Evolutionary conservation across 2,888 invertebrate species (phyloP).

Genomic region (Cryptophagus acutangulus): DNA sequence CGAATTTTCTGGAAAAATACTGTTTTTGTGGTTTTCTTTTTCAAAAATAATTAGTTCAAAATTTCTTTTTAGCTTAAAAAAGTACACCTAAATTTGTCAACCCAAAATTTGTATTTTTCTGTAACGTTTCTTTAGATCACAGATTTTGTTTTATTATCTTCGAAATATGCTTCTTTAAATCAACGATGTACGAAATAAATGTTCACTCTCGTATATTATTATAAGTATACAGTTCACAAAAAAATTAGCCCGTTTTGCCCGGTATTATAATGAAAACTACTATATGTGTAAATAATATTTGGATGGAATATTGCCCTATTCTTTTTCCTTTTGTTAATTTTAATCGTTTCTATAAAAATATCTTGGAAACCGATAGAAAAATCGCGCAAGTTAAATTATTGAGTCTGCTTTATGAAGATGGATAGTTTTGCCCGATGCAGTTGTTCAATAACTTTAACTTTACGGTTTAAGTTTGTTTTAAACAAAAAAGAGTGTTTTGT

Average conservation of each 20-base stretch:
- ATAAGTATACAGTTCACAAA: constrained; percentile 24
- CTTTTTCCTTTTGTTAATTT: background rate
- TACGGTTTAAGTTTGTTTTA: constrained; percentile 12
- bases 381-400: constrained; percentile 36
- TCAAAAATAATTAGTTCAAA: constrained; percentile 26
- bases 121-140: constrained; percentile 37
- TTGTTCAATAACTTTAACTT: constrained; percentile 37
- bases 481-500: constrained; percentile 15
- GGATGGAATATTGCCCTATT: constrained; percentile 34
- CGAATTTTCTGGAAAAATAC: constrained; percentile 46
- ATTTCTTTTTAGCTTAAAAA: constrained; percentile 26
- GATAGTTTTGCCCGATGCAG: constrained; percentile 41
- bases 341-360: too few species aligned
- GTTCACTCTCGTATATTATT: constrained; percentile 28
- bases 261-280: constrained; percentile 6
- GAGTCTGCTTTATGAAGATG: constrained; percentile 37
- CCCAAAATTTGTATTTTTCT: constrained; percentile 7
- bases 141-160: constrained; percentile 36
- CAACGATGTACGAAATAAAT: constrained; percentile 11
- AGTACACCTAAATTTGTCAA: constrained; percentile 33
- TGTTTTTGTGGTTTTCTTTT: constrained; percentile 34
- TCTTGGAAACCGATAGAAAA: too few species aligned
- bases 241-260: constrained; percentile 36
- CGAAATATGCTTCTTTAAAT: constrained; percentile 22
- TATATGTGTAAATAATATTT: constrained; percentile 8